Evolutionary conservation across 2,888 invertebrate species (phyloP).

Genomic region (Odontomyia ornata): DNA sequence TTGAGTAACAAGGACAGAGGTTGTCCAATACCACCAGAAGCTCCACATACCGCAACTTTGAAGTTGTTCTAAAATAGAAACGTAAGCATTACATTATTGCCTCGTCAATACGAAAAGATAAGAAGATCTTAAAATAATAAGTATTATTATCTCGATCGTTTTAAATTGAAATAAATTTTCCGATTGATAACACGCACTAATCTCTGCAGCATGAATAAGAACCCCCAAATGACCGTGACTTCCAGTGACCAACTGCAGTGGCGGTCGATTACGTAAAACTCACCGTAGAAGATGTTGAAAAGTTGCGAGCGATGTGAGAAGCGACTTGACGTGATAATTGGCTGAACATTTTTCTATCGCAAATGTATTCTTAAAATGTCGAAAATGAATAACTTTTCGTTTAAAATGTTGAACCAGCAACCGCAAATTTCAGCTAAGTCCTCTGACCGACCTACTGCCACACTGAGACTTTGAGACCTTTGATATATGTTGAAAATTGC

Average conservation of each 20-base stretch:
- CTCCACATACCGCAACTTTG: constrained; percentile 96
- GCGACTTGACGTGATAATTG: constrained; percentile 70
- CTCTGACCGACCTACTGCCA: too few relatives aligned
- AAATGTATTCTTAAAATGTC: background rate
- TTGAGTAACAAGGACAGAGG: constrained; percentile 93
- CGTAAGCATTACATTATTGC: background rate
- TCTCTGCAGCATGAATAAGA: too few relatives aligned
- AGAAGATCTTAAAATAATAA: background rate
- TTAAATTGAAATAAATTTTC: background rate
- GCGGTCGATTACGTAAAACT: constrained; percentile 47
- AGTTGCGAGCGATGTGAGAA: constrained; percentile 69
- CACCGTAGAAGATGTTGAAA: constrained; percentile 71
- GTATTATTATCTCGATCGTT: background rate
- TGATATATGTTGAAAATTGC: too few relatives aligned
- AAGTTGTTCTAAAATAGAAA: constrained; percentile 73
- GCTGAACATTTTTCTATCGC: constrained; percentile 67
- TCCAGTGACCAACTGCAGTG: background rate
- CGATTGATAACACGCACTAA: background rate
- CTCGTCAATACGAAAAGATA: background rate
- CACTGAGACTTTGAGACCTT: too few relatives aligned
- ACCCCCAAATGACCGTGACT: background rate
- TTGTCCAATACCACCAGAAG: constrained; percentile 97
- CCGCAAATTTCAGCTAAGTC: too few relatives aligned
- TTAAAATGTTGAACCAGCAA: too few relatives aligned
- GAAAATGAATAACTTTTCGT: too few relatives aligned